Evolutionary conservation across 2,797 vertebrate species (phyloP).

Genomic region (Myotis pilosus): DNA sequence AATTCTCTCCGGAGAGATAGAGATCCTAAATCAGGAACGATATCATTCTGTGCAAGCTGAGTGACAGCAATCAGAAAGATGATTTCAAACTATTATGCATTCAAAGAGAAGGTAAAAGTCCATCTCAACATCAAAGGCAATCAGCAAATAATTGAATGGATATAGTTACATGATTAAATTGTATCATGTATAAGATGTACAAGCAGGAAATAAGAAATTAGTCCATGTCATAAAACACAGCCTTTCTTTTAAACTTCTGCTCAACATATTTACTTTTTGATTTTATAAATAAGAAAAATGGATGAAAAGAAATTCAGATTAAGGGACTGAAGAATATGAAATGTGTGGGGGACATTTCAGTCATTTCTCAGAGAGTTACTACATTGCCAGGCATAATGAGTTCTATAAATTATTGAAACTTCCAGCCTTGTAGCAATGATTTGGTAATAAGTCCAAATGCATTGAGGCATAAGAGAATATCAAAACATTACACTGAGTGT

Average conservation of each 20-base stretch:
- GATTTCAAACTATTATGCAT: constrained; percentile 21
- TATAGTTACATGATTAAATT: constrained; percentile 57
- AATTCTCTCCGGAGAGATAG: neutral
- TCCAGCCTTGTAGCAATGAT: constrained; percentile 71
- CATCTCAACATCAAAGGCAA: constrained; percentile 60
- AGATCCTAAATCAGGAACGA: constrained; percentile 56
- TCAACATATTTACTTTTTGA: neutral
- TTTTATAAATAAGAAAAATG: constrained; percentile 55
- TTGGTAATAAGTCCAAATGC: constrained; percentile 77
- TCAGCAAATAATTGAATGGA: constrained; percentile 57
- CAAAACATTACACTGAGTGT: constrained; percentile 50
- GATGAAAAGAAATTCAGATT: neutral
- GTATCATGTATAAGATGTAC: constrained; percentile 5
- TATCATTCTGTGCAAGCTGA: constrained; percentile 44
- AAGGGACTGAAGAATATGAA: neutral
- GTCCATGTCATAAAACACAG: neutral
- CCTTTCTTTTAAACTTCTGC: constrained; percentile 48
- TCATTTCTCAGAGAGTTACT: constrained; percentile 71
- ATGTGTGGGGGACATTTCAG: neutral
- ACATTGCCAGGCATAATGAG: constrained; percentile 60
- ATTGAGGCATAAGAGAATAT: constrained; percentile 61
- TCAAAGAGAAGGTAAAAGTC: constrained; percentile 59
- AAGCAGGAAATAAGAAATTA: constrained; percentile 62
- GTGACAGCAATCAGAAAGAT: constrained; percentile 26
- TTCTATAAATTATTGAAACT: constrained; percentile 79